Base-by-base conservation (phyloP, 2,888 invertebrate species). In the Hirtodrosophila confusa region DNA sequence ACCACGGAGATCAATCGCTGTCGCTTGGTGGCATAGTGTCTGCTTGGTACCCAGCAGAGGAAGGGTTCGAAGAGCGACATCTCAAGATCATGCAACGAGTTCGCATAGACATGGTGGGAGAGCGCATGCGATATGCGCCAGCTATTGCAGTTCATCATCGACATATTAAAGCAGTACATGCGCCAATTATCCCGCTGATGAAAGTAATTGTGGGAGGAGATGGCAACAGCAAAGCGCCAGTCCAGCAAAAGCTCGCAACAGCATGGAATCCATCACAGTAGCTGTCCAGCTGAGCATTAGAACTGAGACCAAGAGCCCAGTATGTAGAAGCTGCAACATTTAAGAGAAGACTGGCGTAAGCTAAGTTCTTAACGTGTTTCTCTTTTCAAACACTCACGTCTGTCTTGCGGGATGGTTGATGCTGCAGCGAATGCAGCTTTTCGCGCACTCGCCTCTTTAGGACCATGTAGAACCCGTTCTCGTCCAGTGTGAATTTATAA, bases 91-190 rank as follows among this genome's bases (percentile, higher is more conserved):
- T 94, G 93, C 7, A 95, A 89, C 0, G 96, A 95, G 84, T 97
- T 96, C 0, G 96, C 93, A 85, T 94, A 96, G 4, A 95, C 91
- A 87, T 97, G 96, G 89, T 96, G 96, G 49, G 96, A 96, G 29
- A 96, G 89, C 0, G 92, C 94, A 84, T 96, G 96, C 0, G 94
- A 94, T 29, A 96, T 93, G 57, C 96, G 93, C 93, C 95, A 96
- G 75, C 94, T 94, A 71, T 94, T 93, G 57, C 80, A 90, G 66
- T 89, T 91, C 93, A 95, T 92, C 50, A 94, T 86, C 4, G 93
- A 92, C 39, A 96, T 91, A 85, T 96, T 95, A 77, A 95, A 95
- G 61, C 95, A 93, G 83, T 94, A 95, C 95, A 96, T 96, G 57
- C 96, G 93, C 93, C 95, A 95, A 89, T 94, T 96, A 49, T 96